These are phyloP conservation scores for Sebastes matsubarae DNA, from an alignment of 2,797 vertebrate species.

Conservation along the genomic window DNA sequence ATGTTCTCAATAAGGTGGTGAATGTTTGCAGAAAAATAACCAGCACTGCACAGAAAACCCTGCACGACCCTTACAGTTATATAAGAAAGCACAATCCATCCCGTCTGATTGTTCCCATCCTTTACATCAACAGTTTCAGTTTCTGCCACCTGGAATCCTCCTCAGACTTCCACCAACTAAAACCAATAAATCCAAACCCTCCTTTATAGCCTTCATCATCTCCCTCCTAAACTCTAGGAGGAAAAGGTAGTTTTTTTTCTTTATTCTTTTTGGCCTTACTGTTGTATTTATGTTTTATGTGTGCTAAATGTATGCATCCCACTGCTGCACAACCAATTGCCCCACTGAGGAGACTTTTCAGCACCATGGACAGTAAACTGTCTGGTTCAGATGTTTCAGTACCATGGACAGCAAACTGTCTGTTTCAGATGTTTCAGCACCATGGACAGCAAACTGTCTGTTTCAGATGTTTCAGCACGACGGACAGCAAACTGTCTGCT, in stretches of 20 bases:
- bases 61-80: background rate
- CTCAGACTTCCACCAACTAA: background rate
- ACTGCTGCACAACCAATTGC: background rate
- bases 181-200: background rate
- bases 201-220: background rate
- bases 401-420: background rate
- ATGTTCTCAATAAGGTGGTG: background rate
- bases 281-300: background rate
- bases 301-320: background rate
- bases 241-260: background rate
- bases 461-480: no score
- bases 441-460: background rate
- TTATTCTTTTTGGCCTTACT: background rate
- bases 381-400: background rate
- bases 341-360: background rate
- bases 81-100: background rate
- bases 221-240: background rate
- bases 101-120: background rate
- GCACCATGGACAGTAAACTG: conserved; percentile 7
- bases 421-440: background rate
- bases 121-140: background rate
- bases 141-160: background rate
- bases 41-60: background rate
- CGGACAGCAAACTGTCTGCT: no score
- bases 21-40: background rate